Conservation (phyloP, 1,140 invertebrate species). For the roundworm (Caenorhabditis elegans) region DNA sequence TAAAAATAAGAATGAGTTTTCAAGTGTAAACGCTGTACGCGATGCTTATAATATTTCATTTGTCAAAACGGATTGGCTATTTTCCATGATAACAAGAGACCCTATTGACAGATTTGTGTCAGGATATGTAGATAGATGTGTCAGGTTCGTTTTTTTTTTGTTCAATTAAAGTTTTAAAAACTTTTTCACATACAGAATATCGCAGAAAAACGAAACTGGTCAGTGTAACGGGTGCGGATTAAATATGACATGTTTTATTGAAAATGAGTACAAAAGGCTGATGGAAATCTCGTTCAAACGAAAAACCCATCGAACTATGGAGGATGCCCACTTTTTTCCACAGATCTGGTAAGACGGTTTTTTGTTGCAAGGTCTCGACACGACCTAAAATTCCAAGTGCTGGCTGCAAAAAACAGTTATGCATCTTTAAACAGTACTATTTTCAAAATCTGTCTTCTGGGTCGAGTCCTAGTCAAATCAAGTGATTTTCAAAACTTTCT, state of each 20-base stretch:
- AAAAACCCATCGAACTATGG: neutral
- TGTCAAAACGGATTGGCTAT: neutral
- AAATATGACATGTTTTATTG: slow-evolving; percentile 40
- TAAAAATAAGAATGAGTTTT: neutral
- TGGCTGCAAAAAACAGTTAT: too few species aligned
- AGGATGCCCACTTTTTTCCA: slow-evolving; percentile 40
- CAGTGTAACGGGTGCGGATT: slow-evolving; percentile 36
- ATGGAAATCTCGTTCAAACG: neutral
- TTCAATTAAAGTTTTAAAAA: neutral
- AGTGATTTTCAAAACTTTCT: too few species aligned
- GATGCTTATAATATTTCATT: neutral
- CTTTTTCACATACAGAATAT: neutral
- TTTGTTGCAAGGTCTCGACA: neutral
- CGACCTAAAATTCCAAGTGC: too few species aligned
- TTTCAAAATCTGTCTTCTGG: too few species aligned
- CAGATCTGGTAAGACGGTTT: slow-evolving; percentile 28
- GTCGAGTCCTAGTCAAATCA: too few species aligned
- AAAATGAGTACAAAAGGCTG: neutral
- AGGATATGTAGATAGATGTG: slow-evolving; percentile 40
- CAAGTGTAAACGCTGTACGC: neutral
- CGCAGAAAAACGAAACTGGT: neutral
- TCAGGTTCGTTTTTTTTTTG: neutral
- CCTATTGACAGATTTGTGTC: slow-evolving; percentile 39
- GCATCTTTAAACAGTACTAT: too few species aligned
- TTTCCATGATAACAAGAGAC: slow-evolving; percentile 12